phyloP scores from a whole-genome alignment of 2,113 vertebrate genomes.

The Microcebus ravelobensis region DNA sequence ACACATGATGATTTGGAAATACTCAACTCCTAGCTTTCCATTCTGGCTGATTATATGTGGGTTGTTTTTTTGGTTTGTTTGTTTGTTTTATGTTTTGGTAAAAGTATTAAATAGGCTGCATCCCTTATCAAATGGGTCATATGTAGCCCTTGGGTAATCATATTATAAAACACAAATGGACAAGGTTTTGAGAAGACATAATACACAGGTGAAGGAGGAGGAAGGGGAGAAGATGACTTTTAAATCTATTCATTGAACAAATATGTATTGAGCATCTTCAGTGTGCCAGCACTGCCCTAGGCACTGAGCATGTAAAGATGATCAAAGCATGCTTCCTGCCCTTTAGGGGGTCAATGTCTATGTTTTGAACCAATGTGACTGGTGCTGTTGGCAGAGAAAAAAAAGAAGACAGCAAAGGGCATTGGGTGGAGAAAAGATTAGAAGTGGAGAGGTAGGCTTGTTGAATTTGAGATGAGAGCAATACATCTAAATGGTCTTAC shows the following conservation, averaged over 20 bases:
- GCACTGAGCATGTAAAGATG: neutral
- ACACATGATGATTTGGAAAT: neutral
- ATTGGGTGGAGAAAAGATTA: neutral
- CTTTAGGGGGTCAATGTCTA: neutral
- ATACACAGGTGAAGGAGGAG: neutral
- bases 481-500: neutral
- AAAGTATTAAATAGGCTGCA: neutral
- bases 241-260: neutral
- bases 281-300: neutral
- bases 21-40: neutral
- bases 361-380: neutral
- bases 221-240: neutral
- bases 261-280: neutral
- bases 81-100: neutral
- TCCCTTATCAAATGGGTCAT: neutral
- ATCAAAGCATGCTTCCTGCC: neutral
- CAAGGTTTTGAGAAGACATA: neutral
- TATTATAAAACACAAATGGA: neutral
- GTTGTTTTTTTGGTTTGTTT: neutral
- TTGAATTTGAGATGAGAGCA: conserved; percentile 9
- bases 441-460: neutral
- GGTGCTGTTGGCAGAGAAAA: neutral
- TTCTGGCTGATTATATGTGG: neutral
- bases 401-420: neutral
- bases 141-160: neutral